phyloP scores from a whole-genome alignment of 1,140 invertebrate genomes.

The Achroia grisella region DNA sequence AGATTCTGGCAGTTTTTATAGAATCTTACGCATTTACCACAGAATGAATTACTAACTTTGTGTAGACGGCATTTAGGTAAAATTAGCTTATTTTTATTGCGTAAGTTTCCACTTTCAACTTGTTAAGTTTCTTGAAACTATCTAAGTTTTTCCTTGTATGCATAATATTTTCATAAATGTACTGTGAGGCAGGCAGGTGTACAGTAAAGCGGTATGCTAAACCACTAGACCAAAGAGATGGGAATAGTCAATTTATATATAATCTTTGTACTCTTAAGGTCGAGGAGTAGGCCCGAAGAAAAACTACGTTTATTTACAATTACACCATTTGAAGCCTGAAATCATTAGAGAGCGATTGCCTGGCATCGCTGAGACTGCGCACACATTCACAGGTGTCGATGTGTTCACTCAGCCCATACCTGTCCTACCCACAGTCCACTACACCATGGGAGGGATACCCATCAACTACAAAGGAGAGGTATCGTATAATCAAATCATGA shows the following conservation, averaged over 20 bases:
- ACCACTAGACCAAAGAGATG: too few relatives aligned
- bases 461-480: constrained; percentile 98
- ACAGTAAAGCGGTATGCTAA: too few relatives aligned
- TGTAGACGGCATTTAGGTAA: too few relatives aligned
- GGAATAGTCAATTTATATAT: neutral
- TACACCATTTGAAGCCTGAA: constrained; percentile 95
- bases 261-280: constrained; percentile 23
- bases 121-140: too few relatives aligned
- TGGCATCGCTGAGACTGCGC: constrained; percentile 93
- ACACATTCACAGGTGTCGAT: constrained; percentile 98
- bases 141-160: too few relatives aligned
- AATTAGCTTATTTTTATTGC: too few relatives aligned
- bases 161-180: too few relatives aligned
- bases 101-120: too few relatives aligned
- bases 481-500: neutral
- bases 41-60: too few relatives aligned
- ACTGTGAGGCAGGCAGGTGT: too few relatives aligned
- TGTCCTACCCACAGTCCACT: constrained; percentile 98
- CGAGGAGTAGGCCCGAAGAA: constrained; percentile 96
- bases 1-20: too few relatives aligned
- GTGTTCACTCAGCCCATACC: constrained; percentile 97
- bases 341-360: constrained; percentile 86
- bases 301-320: constrained; percentile 96
- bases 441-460: constrained; percentile 99
- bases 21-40: too few relatives aligned